Evolutionary conservation across 2,888 invertebrate genomes (phyloP), one percentile per base, ranked within the genome.

Genomic region (Rhopalosiphum nymphaeae): DNA sequence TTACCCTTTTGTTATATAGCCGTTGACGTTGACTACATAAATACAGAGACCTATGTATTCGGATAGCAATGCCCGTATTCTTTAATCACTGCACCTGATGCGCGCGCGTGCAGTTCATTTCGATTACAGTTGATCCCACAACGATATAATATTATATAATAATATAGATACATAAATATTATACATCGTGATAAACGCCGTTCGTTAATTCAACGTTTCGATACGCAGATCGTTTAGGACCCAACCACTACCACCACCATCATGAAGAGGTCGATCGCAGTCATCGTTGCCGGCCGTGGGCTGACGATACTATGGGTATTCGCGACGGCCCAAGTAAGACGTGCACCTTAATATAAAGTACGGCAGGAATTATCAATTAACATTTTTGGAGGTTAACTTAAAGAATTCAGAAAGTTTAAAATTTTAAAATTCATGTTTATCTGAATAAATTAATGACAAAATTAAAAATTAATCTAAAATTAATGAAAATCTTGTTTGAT

Each of bases 221-320:
- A n/a, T 53, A 53, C 78, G 36, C 11, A 78, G 21, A 36, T 84
- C 85, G 36, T 36, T 36, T 88, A 36, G n/a, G 36, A 13, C 10
- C 46, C 9, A 25, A 46, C 25, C 1, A 21, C 36, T 53, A 3
- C 25, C 53, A 10, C 16, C 3, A n/a, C 1, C 44, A 29, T 21
- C 88, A 88, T 53, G 88, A 88, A 25, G 88, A 88, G n/a, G 53
- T 88, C 88, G n/a, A 53, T 53, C n/a, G 53, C 25, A n/a, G 49
- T 29, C 44, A 16, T 46, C 26, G 29, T 26, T n/a, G 49, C 29
- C n/a, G 36, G 53, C 25, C 88, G 25, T 21, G n/a, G 21, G 53
- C 16, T 88, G 29, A 53, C 25, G 53, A 88, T n/a, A n/a, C 53
- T 53, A 21, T 88, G 26, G 36, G 36, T 53, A n/a, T 36, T 88